Percentiles rank a stretch among this genome's conserved stretches.
Evolutionary conservation across 2,113 vertebrate species (phyloP).

Genomic region (Vireo altiloquus): DNA sequence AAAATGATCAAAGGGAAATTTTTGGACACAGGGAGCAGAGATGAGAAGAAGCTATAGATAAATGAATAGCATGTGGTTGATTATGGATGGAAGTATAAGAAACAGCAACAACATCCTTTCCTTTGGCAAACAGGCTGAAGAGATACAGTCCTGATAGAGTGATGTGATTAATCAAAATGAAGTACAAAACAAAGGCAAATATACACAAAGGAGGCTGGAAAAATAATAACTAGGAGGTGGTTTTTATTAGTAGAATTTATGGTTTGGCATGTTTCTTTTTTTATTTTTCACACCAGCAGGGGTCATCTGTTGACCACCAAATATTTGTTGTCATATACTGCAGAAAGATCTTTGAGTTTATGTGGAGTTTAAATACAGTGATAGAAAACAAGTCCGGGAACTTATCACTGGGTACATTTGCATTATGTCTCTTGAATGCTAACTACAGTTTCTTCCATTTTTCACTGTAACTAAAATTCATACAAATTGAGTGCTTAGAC

Average conservation of each 20-base stretch:
- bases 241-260: not conserved
- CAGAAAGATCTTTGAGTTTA: not conserved
- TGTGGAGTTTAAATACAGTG: not conserved
- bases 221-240: not conserved
- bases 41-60: not conserved
- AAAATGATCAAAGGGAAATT: not conserved
- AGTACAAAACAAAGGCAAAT: not conserved
- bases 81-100: not conserved
- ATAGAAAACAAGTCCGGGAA: not conserved
- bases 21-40: not conserved
- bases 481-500: not conserved
- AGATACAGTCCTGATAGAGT: not conserved
- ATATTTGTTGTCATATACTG: not conserved
- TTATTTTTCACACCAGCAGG: slow-evolving; percentile 26
- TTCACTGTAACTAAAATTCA: not conserved
- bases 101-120: not conserved
- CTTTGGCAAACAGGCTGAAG: not conserved
- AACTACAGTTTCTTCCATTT: not conserved
- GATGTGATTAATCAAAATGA: not conserved
- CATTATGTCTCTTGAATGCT: not conserved
- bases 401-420: not conserved
- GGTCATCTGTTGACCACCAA: slow-evolving; percentile 54
- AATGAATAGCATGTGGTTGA: not conserved
- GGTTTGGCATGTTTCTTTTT: not conserved
- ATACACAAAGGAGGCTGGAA: not conserved